Percentiles rank a stretch among this genome's conserved stretches.
phyloP scores from a whole-genome alignment of 2,888 invertebrate species.

The Ichneumoninae sp. region DNA sequence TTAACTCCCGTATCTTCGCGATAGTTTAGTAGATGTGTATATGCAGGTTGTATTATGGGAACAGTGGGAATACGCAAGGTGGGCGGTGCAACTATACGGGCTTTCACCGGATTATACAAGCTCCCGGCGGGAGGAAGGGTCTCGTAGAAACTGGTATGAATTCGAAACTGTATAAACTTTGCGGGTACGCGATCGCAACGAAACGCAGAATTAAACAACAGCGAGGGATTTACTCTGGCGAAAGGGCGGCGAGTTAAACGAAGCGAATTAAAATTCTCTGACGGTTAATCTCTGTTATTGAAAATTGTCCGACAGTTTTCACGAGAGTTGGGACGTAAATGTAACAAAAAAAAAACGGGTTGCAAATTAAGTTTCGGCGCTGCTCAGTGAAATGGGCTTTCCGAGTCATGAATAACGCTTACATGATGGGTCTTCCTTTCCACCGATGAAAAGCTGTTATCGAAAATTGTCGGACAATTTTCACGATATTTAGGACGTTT shows the following conservation, averaged over 20 bases:
- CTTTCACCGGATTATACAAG: conserved; percentile 77
- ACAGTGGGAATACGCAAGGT: conserved; percentile 67
- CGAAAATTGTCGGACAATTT: no score
- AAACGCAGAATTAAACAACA: conserved; percentile 25
- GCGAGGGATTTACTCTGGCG: conserved; percentile 18
- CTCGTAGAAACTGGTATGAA: conserved; percentile 27
- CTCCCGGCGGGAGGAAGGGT: not conserved
- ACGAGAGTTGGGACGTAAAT: not conserved
- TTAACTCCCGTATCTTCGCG: conserved; percentile 33
- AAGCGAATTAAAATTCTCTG: not conserved
- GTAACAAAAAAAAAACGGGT: conserved; percentile 13
- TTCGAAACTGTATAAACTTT: conserved; percentile 17
- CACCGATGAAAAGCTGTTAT: not conserved
- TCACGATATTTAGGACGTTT: not conserved
- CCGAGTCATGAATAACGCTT: conserved; percentile 21
- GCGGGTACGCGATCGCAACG: not conserved
- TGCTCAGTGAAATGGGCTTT: conserved; percentile 10
- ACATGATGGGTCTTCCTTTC: not conserved
- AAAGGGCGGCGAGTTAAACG: conserved; percentile 15
- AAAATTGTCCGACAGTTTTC: not conserved
- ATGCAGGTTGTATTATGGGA: conserved; percentile 20
- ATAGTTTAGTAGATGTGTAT: not conserved
- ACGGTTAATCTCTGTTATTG: not conserved
- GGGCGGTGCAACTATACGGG: conserved; percentile 65
- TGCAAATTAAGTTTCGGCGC: not conserved